phyloP scores from a whole-genome alignment of 2,797 vertebrate species.

The Halcyon badia region DNA sequence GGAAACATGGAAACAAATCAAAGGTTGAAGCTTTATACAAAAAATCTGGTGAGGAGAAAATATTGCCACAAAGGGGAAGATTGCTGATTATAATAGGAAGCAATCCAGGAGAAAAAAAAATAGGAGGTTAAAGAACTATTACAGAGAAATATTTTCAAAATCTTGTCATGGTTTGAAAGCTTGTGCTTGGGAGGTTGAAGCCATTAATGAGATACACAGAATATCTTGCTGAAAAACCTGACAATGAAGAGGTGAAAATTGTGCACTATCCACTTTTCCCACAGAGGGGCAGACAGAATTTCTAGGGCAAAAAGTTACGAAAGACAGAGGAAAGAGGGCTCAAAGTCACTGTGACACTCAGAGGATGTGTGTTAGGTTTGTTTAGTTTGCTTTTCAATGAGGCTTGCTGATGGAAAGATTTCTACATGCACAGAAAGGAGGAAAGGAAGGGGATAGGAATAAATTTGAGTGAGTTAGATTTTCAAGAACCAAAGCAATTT shows the following conservation, averaged over 20 bases:
- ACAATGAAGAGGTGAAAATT: neutral
- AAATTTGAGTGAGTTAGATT: slow-evolving; percentile 8
- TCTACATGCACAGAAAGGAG: neutral
- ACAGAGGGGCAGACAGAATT: neutral
- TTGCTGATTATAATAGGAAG: neutral
- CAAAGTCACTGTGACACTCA: slow-evolving; percentile 10
- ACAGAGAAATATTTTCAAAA: neutral
- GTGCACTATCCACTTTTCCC: neutral
- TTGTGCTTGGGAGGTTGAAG: neutral
- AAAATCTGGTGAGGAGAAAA: neutral
- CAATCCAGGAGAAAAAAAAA: neutral
- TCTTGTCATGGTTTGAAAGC: neutral
- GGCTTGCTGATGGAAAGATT: slow-evolving; percentile 7
- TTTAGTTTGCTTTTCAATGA: slow-evolving; percentile 24
- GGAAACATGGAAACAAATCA: neutral
- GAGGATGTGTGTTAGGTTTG: neutral
- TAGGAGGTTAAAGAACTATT: neutral
- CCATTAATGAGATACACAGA: neutral
- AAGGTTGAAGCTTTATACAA: neutral
- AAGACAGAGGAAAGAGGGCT: neutral
- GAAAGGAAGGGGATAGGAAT: neutral
- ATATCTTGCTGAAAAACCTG: neutral
- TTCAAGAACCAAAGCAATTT: slow-evolving; percentile 60
- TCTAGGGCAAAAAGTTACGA: neutral
- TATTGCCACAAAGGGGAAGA: neutral